phyloP scores from a whole-genome alignment of 1,140 invertebrate species.

The Drosophila mojavensis region DNA sequence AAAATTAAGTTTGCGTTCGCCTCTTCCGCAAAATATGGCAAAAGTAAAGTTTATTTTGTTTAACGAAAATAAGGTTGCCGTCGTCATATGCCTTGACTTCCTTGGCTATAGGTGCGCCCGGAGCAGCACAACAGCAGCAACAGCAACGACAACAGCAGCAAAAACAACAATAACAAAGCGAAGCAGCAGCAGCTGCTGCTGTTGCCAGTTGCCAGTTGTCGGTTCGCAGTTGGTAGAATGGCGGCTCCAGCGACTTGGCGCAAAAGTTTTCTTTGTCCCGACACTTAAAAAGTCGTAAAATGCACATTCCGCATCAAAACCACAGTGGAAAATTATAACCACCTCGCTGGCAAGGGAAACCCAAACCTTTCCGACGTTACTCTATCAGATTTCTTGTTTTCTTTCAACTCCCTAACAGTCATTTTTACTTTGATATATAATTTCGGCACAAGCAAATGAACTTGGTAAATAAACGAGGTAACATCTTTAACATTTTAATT shows the following conservation, averaged over 20 bases:
- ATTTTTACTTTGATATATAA: no score
- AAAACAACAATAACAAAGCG: neutral
- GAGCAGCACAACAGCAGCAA: slow-evolving; percentile 22
- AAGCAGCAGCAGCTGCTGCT: slow-evolving; percentile 40
- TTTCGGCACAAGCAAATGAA: no score
- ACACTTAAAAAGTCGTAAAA: slow-evolving; percentile 81
- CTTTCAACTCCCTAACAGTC: neutral
- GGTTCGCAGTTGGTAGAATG: slow-evolving; percentile 6
- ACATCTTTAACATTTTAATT: no score
- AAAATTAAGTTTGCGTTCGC: slow-evolving; percentile 71
- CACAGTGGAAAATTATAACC: slow-evolving; percentile 72
- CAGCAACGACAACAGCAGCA: slow-evolving; percentile 25
- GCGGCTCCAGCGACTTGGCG: slow-evolving; percentile 29
- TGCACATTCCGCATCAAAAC: slow-evolving; percentile 76
- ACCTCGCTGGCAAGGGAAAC: slow-evolving; percentile 36
- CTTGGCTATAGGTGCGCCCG: slow-evolving; percentile 49
- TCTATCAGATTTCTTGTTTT: slow-evolving; percentile 65
- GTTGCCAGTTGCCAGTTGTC: slow-evolving; percentile 29
- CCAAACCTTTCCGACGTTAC: neutral
- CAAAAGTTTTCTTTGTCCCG: slow-evolving; percentile 73
- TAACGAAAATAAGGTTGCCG: slow-evolving; percentile 63
- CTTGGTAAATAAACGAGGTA: no score
- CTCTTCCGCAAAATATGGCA: slow-evolving; percentile 56
- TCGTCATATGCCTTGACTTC: slow-evolving; percentile 47
- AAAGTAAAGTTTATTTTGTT: slow-evolving; percentile 71